Evolutionary conservation across 2,113 vertebrate genomes (phyloP), one percentile per base, ranked within the genome.

Genomic region (Pimephales promelas): DNA sequence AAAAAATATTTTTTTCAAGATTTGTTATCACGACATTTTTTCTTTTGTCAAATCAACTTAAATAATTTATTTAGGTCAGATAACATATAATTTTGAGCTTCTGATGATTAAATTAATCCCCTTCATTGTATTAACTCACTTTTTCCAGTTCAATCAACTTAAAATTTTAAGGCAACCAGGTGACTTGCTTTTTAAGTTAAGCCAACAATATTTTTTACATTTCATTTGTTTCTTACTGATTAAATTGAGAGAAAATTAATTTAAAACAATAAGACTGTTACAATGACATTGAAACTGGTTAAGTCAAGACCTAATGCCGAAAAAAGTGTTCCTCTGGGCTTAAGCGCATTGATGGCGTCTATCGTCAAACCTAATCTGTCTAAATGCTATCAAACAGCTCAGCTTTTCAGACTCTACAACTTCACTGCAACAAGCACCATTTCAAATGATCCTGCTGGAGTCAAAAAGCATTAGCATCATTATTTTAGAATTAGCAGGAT

Each of bases 401-500:
- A 56, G 28, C 24, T 28, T 74, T 31, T 75, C 34, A 52, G 54
- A 5, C 11, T 24, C 34, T 56, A 14, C 70, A 47, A 11, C 54
- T 56, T 77, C 22, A 34, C 22, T 14, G 31, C 52, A 57, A 77
- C 28, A 36, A 57, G 54, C 34, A 77, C 28, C 76, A 40, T 59
- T 57, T 78, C 10, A 26, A 26, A 59, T 43, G 22, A 1, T 26
- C 22, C 16, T 59, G 31, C 16, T 61, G 31, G 22, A 40, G 36
- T 64, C 77, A 66, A 36, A 22, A 62, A 79, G 36, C 56, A 79
- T 79, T 79, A 79, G 74, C 77, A 31, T 80, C 43, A 80, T 80
- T 54, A 81, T 54, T 81, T 81, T 34, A 66, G 79, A 81, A 81
- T 81, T 81, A 81, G 79, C 62, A 31, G 62, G 62, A 70, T 81